Evolutionary conservation across 92 coral and sea anemone genomes (phyloP), one percentile per base, ranked within the genome.

Genomic region (Porites evermanni): DNA sequence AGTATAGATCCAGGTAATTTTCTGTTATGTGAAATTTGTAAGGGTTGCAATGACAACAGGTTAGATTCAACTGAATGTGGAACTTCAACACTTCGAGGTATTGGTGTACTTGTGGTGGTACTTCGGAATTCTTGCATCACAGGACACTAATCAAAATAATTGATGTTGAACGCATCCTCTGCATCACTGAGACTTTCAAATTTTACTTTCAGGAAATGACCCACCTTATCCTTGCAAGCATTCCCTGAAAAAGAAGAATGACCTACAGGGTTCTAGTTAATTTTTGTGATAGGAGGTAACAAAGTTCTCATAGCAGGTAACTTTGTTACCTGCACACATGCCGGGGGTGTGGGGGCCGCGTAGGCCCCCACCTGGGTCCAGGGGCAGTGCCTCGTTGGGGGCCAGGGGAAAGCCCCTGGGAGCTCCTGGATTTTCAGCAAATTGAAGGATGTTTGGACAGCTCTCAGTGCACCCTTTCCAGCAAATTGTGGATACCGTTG

Each of bases 171-270:
- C 26, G 66, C 80, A 24, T 70, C 53, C 59, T 83, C 80, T 1
- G 80, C 87, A 70, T 82, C 87, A 71, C 67, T 66, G 14, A 70
- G n/a, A 26, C n/a, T 83, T 83, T 32, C 11, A 72, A 83, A 82
- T 18, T 82, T 70, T 10, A 16, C 68, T 70, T 6, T 72, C 44
- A 83, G 47, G 47, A 29, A 83, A 9, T 60, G 68, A 11, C 72
- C 24, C 71, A 83, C 87, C 63, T 83, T 83, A 69, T 83, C 80
- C 74, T 73, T 44, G 58, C 87, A 83, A 56, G 80, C 81, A 72
- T 74, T 64, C 53, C 86, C 86, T 82, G 54, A 59, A 70, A 50
- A 68, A 4, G 58, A 67, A 56, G 63, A 38, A 38, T 38, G 44
- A 38, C 44, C 44, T 26, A 26, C 72, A 68, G 72, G 72, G 72